Conservation (phyloP, 2,113 vertebrate genomes). For the Hystrix cristata region DNA sequence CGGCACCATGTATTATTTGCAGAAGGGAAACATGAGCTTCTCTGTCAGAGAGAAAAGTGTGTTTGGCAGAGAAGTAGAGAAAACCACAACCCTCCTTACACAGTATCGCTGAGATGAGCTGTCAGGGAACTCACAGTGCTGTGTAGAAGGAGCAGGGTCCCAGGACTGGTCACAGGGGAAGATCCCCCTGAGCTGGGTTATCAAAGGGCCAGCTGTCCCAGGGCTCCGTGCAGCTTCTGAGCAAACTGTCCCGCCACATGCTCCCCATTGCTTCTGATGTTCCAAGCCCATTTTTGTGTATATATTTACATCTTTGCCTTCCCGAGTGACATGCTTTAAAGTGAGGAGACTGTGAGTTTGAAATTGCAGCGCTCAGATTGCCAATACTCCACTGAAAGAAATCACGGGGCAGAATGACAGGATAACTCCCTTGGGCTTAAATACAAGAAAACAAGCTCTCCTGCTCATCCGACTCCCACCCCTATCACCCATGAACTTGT, state of each 20-base stretch:
- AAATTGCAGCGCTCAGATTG: background rate
- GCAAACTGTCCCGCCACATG: background rate
- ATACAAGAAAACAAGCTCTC: background rate
- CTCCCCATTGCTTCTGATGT: background rate
- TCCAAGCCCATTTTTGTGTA: background rate
- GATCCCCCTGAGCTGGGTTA: background rate
- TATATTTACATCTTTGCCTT: background rate
- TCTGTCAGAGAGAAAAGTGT: background rate
- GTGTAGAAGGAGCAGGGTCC: background rate
- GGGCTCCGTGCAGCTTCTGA: background rate
- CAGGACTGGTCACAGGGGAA: background rate
- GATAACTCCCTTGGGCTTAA: background rate
- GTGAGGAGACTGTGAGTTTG: background rate
- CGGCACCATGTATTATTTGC: background rate
- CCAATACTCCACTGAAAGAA: background rate
- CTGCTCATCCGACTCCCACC: background rate
- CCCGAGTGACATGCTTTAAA: background rate
- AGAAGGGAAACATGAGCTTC: background rate
- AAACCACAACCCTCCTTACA: background rate
- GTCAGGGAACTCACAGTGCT: rapidly evolving
- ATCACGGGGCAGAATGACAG: background rate
- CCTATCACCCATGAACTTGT: background rate
- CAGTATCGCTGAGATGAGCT: background rate
- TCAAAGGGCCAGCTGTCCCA: background rate
- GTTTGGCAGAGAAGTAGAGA: background rate